Percentiles rank a stretch among this genome's conserved stretches.
phyloP scores from a whole-genome alignment of 30 jellyfish, hydroid and myxozoan genomes.

The Sanderia malayensis region DNA sequence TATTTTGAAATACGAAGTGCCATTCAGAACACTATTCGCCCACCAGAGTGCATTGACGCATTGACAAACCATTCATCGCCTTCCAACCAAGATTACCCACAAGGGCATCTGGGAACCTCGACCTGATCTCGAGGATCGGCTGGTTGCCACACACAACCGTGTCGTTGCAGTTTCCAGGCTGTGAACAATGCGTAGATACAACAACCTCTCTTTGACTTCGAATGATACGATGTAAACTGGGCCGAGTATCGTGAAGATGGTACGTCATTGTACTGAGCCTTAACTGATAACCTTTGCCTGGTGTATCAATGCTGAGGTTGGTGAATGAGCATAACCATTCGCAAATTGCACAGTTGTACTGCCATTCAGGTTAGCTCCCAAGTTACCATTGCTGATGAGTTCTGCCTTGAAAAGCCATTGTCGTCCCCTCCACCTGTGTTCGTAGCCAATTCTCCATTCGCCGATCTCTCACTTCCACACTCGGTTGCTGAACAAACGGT shows the following conservation, averaged over 20 bases:
- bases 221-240: conserved; percentile 35
- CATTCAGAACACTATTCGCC: conserved; percentile 40
- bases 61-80: conserved; percentile 69
- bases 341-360: conserved; percentile 45
- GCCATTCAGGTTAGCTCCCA: conserved; percentile 48
- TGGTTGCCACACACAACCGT: conserved; percentile 83
- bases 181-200: conserved; percentile 67
- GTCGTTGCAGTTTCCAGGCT: conserved; percentile 79
- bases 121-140: conserved; percentile 71
- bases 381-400: conserved; percentile 40
- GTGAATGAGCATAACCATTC: conserved; percentile 36
- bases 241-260: conserved; percentile 64
- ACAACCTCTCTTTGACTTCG: conserved; percentile 62
- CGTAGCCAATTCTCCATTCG: conserved; percentile 58
- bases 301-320: conserved; percentile 61
- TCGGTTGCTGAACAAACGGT: conserved; percentile 75
- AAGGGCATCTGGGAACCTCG: conserved; percentile 58
- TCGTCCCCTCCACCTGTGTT: conserved; percentile 88
- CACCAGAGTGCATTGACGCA: conserved; percentile 60
- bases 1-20: conserved; percentile 45
- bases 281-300: conserved; percentile 65
- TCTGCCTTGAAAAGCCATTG: conserved; percentile 70
- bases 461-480: conserved; percentile 66
- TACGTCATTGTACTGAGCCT: conserved; percentile 28
- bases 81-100: conserved; percentile 73